These are phyloP conservation scores for Brachypteracias leptosomus DNA, from an alignment of 2,113 vertebrate species.

Conservation along the genomic window DNA sequence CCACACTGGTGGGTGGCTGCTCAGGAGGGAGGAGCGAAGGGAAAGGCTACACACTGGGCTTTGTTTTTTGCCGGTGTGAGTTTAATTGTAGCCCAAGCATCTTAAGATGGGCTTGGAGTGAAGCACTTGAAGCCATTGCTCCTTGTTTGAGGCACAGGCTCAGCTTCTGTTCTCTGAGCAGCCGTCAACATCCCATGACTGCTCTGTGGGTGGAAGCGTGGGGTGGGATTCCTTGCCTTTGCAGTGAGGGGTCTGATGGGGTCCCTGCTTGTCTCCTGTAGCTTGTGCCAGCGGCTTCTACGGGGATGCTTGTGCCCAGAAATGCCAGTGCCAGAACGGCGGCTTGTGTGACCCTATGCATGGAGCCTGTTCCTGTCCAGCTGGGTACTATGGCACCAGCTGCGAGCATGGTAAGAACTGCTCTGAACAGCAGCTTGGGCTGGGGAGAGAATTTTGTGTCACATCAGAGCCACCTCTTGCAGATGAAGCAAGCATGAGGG, in stretches of 20 bases:
- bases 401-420: conserved; percentile 77
- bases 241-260: not conserved
- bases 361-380: conserved; percentile 76
- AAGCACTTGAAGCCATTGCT: not conserved
- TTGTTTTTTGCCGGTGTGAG: not conserved
- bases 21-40: not conserved
- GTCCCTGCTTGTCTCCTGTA: conserved; percentile 18
- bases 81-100: not conserved
- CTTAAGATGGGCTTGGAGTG: rapidly evolving
- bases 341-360: conserved; percentile 75
- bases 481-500: not conserved
- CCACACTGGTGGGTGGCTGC: not conserved
- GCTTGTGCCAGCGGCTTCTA: conserved; percentile 76
- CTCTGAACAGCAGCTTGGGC: rapidly evolving
- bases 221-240: not conserved
- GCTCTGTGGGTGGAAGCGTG: rapidly evolving
- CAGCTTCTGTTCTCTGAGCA: not conserved
- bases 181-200: not conserved
- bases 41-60: rapidly evolving
- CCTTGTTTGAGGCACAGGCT: not conserved
- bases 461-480: not conserved
- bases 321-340: conserved; percentile 77
- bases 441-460: not conserved
- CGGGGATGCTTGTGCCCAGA: conserved; percentile 74
- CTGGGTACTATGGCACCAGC: conserved; percentile 75